A percentile compares a stretch with the other conserved stretches of the same genome.
Conservation (phyloP, 2,113 vertebrate species). For the Craseonycteris thonglongyai region DNA sequence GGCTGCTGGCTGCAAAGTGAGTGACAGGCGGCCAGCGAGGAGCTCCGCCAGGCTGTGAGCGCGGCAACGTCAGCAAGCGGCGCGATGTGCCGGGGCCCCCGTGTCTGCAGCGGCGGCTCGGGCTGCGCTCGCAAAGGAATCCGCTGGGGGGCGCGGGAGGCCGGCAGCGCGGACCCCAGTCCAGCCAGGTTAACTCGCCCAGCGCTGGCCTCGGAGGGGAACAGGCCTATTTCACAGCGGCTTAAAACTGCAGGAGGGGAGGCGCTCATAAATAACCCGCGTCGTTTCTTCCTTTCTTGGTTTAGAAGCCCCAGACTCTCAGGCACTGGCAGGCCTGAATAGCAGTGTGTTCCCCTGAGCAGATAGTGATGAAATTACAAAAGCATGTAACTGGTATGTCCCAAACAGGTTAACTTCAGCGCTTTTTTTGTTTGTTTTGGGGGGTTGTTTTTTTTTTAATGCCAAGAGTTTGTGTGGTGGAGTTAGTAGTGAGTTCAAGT, state of each 20-base stretch:
- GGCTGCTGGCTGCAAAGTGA: background rate
- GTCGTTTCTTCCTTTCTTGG: constrained; percentile 53
- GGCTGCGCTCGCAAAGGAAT: background rate
- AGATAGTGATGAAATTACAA: background rate
- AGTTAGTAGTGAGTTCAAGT: background rate
- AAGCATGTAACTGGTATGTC: constrained; percentile 8
- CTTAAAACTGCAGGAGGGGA: background rate
- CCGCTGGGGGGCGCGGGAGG: constrained; percentile 48
- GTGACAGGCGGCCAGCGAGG: background rate
- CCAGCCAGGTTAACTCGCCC: background rate
- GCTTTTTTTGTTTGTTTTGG: too few relatives aligned
- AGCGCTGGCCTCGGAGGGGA: background rate
- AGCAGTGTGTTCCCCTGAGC: background rate
- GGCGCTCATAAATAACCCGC: background rate
- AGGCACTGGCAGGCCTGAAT: background rate
- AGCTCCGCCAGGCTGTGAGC: background rate
- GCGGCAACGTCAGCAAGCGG: background rate
- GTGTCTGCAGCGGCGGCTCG: background rate
- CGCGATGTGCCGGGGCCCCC: background rate
- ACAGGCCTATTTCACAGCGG: background rate
- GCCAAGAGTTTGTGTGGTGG: background rate
- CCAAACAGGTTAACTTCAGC: background rate
- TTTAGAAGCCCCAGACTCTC: background rate
- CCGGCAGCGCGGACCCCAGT: background rate
- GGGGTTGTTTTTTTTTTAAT: background rate